Percentiles rank a stretch among this genome's conserved stretches.
These are phyloP conservation scores for Mythimna vitellina DNA, from an alignment of 2,888 invertebrate species.

Conservation along the genomic window DNA sequence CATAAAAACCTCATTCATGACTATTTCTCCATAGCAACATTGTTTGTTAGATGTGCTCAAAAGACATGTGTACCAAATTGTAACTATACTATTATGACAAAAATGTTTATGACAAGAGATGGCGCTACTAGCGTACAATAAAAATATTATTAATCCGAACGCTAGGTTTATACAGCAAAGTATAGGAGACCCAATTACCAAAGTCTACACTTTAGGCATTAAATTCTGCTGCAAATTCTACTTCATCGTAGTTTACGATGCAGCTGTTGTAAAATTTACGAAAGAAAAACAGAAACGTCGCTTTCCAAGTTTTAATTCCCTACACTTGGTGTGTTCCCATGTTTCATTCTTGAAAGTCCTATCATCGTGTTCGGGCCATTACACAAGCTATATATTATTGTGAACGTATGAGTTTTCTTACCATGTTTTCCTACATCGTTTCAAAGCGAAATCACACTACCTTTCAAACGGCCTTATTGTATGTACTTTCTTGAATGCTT, in stretches of 20 bases:
- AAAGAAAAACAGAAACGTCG: slow-evolving; percentile 45
- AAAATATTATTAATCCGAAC: not conserved
- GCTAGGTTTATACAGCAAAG: not conserved
- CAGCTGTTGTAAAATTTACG: slow-evolving; percentile 45
- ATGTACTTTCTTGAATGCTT: slow-evolving; percentile 15
- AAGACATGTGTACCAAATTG: not conserved
- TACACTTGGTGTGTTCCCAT: slow-evolving; percentile 22
- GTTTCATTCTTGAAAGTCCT: slow-evolving; percentile 34
- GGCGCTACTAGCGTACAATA: too few species aligned
- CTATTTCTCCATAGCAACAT: not conserved
- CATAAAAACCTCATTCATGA: too few species aligned
- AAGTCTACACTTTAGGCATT: not conserved
- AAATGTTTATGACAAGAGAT: too few species aligned
- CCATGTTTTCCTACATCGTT: slow-evolving; percentile 51
- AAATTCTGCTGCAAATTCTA: slow-evolving; percentile 23
- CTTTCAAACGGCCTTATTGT: slow-evolving; percentile 20
- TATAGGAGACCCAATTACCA: not conserved
- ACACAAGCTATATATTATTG: slow-evolving; percentile 47
- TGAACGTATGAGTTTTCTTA: slow-evolving; percentile 17
- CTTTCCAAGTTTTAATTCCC: slow-evolving; percentile 49
- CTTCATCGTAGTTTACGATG: slow-evolving; percentile 41
- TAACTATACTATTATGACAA: not conserved
- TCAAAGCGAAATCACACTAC: slow-evolving; percentile 34
- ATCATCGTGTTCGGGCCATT: slow-evolving; percentile 47
- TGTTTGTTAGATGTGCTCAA: not conserved